phyloP scores from a whole-genome alignment of 2,113 vertebrate genomes.

The Rhipidura dahli region DNA sequence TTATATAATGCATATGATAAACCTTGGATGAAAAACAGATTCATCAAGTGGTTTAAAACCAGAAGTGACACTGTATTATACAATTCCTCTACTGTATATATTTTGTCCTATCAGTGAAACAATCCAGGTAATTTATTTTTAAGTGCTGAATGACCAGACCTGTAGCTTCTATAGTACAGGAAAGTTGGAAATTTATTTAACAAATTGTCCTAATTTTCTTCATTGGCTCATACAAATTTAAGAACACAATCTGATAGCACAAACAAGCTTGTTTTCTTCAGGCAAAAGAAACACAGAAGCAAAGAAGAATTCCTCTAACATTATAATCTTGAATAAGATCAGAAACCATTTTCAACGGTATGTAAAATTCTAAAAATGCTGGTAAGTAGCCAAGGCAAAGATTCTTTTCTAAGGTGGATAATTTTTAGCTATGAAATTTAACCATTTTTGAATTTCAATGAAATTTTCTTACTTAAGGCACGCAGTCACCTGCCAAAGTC shows the following conservation, averaged over 20 bases:
- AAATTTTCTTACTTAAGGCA: neutral
- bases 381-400: neutral
- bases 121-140: neutral
- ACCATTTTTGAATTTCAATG: neutral
- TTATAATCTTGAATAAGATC: neutral
- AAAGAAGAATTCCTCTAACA: neutral
- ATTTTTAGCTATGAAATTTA: neutral
- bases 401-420: neutral
- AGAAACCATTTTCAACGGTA: neutral
- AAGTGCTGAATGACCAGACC: neutral
- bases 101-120: neutral
- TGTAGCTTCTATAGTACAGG: neutral
- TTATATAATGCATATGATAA: neutral
- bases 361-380: neutral
- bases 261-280: neutral
- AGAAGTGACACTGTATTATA: neutral
- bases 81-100: neutral
- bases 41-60: neutral
- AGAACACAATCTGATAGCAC: neutral
- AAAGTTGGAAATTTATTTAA: neutral
- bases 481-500: neutral
- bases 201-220: neutral
- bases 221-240: neutral
- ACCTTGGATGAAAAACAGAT: neutral
- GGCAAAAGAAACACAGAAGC: neutral